Evolutionary conservation across 23 tunicate genomes (phyloP).

Genomic region (Trididemnum clinides): DNA sequence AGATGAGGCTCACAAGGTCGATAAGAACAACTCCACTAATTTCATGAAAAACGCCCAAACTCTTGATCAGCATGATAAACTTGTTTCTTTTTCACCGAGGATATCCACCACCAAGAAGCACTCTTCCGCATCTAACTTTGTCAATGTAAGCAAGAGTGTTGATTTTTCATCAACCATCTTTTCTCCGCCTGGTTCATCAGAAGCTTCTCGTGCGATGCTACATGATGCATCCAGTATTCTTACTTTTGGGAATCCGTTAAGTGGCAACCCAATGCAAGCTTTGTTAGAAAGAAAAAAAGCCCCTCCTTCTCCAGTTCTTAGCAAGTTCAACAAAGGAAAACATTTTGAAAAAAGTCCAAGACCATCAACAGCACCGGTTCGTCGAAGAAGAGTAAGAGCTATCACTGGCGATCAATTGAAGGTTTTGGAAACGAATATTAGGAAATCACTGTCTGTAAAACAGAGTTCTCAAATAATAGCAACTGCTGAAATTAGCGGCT

Average conservation of each 20-base stretch:
- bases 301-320: conserved; percentile 19
- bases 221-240: conserved; percentile 70
- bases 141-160: not conserved
- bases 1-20: too few species aligned
- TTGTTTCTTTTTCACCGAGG: too few species aligned
- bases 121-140: too few species aligned
- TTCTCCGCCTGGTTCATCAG: conserved; percentile 61
- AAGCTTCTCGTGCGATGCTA: conserved; percentile 26
- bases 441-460: not conserved
- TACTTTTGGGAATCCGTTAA: conserved; percentile 65
- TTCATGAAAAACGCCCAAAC: too few species aligned
- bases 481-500: not conserved
- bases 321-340: not conserved
- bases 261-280: conserved; percentile 76
- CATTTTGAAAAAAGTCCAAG: not conserved
- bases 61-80: too few species aligned
- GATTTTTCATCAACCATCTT: not conserved
- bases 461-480: not conserved
- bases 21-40: too few species aligned
- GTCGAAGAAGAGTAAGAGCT: not conserved
- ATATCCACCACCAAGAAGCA: too few species aligned
- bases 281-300: conserved; percentile 39
- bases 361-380: conserved; percentile 13
- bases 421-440: not conserved
- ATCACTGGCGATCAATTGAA: conserved; percentile 3